Percentiles rank a stretch among this genome's conserved stretches.
These are phyloP conservation scores for Pollicipes pollicipes DNA, from an alignment of 1,140 invertebrate genomes.

Conservation along the genomic window DNA sequence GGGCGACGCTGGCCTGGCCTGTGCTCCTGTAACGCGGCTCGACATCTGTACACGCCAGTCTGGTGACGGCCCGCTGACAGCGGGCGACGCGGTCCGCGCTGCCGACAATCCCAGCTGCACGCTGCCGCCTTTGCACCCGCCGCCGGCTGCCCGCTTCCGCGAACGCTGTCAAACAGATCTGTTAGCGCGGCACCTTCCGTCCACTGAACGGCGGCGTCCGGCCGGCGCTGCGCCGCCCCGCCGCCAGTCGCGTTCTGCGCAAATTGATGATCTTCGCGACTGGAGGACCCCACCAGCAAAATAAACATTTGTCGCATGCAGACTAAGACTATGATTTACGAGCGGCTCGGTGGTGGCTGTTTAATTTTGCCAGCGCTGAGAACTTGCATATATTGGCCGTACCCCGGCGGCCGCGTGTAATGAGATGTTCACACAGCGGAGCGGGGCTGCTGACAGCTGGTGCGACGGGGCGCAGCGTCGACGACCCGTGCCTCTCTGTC, in stretches of 20 bases:
- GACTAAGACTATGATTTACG: not conserved
- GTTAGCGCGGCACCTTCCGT: not conserved
- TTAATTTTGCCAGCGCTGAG: not conserved
- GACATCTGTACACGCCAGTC: no score
- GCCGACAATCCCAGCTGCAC: no score
- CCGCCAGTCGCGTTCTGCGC: not conserved
- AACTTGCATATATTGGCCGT: not conserved
- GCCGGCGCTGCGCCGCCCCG: no score
- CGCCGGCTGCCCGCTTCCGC: not conserved
- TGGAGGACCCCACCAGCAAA: not conserved
- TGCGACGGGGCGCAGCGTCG: not conserved
- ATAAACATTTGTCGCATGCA: slow-evolving; percentile 1
- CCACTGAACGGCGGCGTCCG: no score
- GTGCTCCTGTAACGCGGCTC: no score
- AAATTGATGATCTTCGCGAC: not conserved
- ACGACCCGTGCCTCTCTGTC: no score
- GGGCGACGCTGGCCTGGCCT: no score
- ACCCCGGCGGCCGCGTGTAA: not conserved
- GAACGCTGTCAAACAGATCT: not conserved
- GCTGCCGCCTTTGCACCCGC: no score
- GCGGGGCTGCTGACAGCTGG: not conserved
- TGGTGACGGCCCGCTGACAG: not conserved
- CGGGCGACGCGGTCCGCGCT: not conserved
- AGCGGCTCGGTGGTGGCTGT: not conserved
- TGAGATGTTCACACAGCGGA: not conserved